These are phyloP conservation scores for Bombyx mori DNA, from an alignment of 1,140 invertebrate genomes.

Conservation along the genomic window ASM3026992v2 NC_085121.1:4999001-4999500, in stretches of 20 bases:
- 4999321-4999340: background rate
- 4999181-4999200: constrained; percentile 29
- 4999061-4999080: constrained; percentile 52
- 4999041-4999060: constrained; percentile 75
- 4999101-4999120: constrained; percentile 43
- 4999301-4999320: background rate
- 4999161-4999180: constrained; percentile 51
- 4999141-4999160: constrained; percentile 48
- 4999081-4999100: constrained; percentile 39
- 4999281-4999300: background rate
- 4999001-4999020: constrained; percentile 73
- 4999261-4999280: background rate
- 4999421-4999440: constrained; percentile 37
- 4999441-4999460: constrained; percentile 49
- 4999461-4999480: constrained; percentile 50
- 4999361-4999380: constrained; percentile 48
- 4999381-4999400: constrained; percentile 35
- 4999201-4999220: background rate
- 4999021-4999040: constrained; percentile 75
- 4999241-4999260: background rate
- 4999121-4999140: constrained; percentile 52
- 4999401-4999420: constrained; percentile 48
- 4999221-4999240: background rate
- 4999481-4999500: constrained; percentile 52
- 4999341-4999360: constrained; percentile 30